phyloP scores from a whole-genome alignment of 2,888 invertebrate genomes.

The Volucella inflata region DNA sequence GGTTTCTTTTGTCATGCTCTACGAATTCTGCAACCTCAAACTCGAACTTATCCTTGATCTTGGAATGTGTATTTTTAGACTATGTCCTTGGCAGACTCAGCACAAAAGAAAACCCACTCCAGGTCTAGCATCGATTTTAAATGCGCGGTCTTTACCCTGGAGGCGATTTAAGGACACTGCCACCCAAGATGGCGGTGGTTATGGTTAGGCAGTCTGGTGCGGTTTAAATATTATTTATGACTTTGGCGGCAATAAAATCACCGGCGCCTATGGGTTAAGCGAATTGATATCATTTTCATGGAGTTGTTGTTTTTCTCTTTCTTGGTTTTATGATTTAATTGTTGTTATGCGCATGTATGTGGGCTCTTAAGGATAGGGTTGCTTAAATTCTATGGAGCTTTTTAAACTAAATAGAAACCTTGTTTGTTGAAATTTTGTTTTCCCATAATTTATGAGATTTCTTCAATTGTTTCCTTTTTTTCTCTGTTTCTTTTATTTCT shows the following conservation, averaged over 20 bases:
- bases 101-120: background rate
- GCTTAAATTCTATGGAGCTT: no score
- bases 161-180: slow-evolving; percentile 11
- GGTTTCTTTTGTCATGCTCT: background rate
- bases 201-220: background rate
- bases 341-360: no score
- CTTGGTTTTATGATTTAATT: background rate
- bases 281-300: slow-evolving; percentile 9
- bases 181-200: background rate
- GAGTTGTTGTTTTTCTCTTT: slow-evolving; percentile 24
- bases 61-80: background rate
- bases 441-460: no score
- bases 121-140: slow-evolving; percentile 30
- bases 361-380: no score
- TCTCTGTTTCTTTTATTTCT: no score
- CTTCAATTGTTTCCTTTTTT: no score
- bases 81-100: background rate
- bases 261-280: slow-evolving; percentile 43
- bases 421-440: no score
- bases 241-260: slow-evolving; percentile 46
- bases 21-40: background rate
- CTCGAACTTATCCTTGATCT: slow-evolving; percentile 3
- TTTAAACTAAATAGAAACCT: no score
- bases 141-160: background rate
- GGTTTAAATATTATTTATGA: slow-evolving; percentile 60